A percentile compares a stretch with the other conserved stretches of the same genome.
These are phyloP conservation scores for Rhynchonycteris naso DNA, from an alignment of 2,797 vertebrate species.

Conservation along the genomic window DNA sequence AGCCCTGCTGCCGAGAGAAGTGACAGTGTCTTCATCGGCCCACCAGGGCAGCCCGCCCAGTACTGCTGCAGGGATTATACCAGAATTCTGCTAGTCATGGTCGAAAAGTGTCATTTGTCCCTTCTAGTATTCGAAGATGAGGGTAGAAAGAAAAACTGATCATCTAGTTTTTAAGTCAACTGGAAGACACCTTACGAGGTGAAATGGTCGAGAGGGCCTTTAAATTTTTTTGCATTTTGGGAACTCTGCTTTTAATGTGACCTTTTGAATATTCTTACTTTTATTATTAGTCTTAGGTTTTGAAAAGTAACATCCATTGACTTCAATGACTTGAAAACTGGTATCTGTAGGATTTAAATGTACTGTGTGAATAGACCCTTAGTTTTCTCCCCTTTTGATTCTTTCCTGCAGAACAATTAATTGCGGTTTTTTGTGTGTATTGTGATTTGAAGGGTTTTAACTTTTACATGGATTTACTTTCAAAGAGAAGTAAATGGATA, in stretches of 20 bases:
- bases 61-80: not conserved
- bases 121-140: not conserved
- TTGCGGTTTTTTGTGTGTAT: not conserved
- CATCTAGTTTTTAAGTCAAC: not conserved
- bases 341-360: conserved; percentile 43
- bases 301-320: not conserved
- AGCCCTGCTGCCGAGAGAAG: not conserved
- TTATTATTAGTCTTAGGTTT: conserved; percentile 31
- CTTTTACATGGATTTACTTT: conserved; percentile 53
- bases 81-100: not conserved
- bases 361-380: not conserved
- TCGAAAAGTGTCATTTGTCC: not conserved
- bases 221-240: not conserved
- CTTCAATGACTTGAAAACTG: conserved; percentile 38
- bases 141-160: not conserved
- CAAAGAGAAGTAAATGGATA: conserved; percentile 15
- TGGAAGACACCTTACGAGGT: not conserved
- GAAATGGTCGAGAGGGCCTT: not conserved
- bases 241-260: not conserved
- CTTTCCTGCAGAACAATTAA: not conserved
- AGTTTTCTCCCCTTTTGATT: conserved; percentile 26
- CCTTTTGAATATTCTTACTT: conserved; percentile 42
- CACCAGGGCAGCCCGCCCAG: not conserved
- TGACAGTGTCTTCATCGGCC: not conserved
- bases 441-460: conserved; percentile 38